phyloP scores from a whole-genome alignment of 2,888 invertebrate genomes.

The Taenaris catops region DNA sequence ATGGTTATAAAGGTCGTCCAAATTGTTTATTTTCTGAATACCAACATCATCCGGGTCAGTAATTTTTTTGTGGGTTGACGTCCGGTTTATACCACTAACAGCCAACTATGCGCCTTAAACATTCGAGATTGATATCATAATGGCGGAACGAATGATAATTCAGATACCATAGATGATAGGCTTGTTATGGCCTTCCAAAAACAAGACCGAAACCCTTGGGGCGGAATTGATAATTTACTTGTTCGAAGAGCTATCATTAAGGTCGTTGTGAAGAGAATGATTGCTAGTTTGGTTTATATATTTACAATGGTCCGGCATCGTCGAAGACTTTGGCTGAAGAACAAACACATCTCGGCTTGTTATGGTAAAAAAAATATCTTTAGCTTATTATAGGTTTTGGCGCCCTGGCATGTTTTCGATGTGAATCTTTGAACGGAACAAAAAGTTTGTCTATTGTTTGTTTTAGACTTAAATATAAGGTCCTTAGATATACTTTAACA shows the following conservation, averaged over 20 bases:
- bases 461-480: constrained; percentile 2
- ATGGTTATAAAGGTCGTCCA: too few relatives aligned
- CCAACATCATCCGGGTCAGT: constrained; percentile 12
- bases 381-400: constrained; percentile 53
- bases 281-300: constrained; percentile 63
- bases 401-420: constrained; percentile 11
- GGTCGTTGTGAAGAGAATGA: constrained; percentile 63
- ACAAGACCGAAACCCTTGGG: constrained; percentile 62
- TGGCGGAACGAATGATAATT: constrained; percentile 34
- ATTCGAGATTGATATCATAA: constrained; percentile 34
- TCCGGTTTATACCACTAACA: constrained; percentile 15
- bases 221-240: constrained; percentile 78
- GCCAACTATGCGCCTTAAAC: constrained; percentile 30
- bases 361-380: constrained; percentile 63
- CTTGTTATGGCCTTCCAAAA: constrained; percentile 70
- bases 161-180: constrained; percentile 47
- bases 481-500: too few relatives aligned
- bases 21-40: constrained; percentile 7
- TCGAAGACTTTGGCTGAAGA: constrained; percentile 59
- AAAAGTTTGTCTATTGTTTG: constrained; percentile 7
- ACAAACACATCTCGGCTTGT: constrained; percentile 77
- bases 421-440: constrained; percentile 8
- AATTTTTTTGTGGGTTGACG: constrained; percentile 10
- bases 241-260: constrained; percentile 75
- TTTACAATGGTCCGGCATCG: constrained; percentile 52